These are phyloP conservation scores for Argyresthia albistria DNA, from an alignment of 2,888 invertebrate species.

Conservation along the genomic window DNA sequence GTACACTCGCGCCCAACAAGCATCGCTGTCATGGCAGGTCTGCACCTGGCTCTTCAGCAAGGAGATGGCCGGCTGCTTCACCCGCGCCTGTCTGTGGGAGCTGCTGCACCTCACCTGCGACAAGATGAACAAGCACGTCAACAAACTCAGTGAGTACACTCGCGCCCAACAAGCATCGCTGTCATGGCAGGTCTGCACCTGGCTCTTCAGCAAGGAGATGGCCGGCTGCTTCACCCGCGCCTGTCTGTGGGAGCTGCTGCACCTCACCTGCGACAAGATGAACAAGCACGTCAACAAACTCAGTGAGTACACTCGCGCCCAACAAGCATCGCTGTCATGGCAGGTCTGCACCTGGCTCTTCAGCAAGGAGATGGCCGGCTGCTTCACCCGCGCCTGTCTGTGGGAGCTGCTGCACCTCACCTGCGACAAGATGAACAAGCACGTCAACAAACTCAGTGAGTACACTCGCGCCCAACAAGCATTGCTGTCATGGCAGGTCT, in stretches of 20 bases:
- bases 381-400: constrained; percentile 93
- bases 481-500: too few species aligned
- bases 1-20: constrained; percentile 37
- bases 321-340: too few species aligned
- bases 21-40: too few species aligned
- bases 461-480: constrained; percentile 11
- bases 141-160: constrained; percentile 76
- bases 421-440: constrained; percentile 96
- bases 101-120: constrained; percentile 95
- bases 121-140: constrained; percentile 97
- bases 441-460: constrained; percentile 86
- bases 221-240: constrained; percentile 90
- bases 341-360: constrained; percentile 99
- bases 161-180: constrained; percentile 64
- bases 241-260: constrained; percentile 97
- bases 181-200: constrained; percentile 98
- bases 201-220: constrained; percentile 98
- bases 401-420: constrained; percentile 98
- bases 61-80: constrained; percentile 93
- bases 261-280: constrained; percentile 96
- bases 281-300: constrained; percentile 93
- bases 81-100: constrained; percentile 97
- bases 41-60: constrained; percentile 98
- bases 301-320: constrained; percentile 48
- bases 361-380: constrained; percentile 91